phyloP scores from a whole-genome alignment of 1,140 invertebrate species.

The Thrips palmi region DNA sequence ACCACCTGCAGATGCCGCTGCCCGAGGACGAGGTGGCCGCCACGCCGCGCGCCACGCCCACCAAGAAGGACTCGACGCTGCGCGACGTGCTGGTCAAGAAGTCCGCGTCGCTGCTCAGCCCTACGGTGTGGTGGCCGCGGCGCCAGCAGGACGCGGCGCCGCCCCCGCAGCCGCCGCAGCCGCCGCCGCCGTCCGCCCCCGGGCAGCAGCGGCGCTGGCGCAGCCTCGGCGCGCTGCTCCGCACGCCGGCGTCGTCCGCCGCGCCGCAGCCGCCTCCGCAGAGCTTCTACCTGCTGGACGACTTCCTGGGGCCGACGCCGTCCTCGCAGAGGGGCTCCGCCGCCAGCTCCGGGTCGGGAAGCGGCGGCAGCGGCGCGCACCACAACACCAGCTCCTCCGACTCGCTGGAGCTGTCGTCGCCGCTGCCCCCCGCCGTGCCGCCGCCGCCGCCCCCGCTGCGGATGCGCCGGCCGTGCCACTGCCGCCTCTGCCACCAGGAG shows the following conservation, averaged over 20 bases:
- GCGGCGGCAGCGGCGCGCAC: neutral
- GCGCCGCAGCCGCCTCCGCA: conserved; percentile 7
- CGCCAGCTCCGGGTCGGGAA: conserved; percentile 1
- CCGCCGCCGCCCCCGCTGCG: conserved; percentile 15
- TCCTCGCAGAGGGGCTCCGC: conserved; percentile 11
- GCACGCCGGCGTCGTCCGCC: conserved; percentile 18
- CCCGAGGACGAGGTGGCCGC: conserved; percentile 17
- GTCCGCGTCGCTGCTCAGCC: conserved; percentile 25
- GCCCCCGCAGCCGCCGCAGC: conserved; percentile 16
- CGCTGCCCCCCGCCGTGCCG: conserved; percentile 15
- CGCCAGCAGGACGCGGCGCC: conserved; percentile 5
- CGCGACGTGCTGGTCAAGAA: conserved; percentile 22
- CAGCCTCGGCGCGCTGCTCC: conserved; percentile 28
- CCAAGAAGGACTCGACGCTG: conserved; percentile 24
- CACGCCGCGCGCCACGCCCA: conserved; percentile 13
- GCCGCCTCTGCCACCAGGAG: conserved; percentile 12
- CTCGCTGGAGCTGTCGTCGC: conserved; percentile 17
- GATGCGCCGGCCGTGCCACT: conserved; percentile 14
- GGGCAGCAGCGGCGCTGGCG: conserved; percentile 27
- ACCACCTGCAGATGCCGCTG: conserved; percentile 7
- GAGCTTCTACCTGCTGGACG: conserved; percentile 31
- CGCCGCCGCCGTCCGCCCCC: conserved; percentile 16
- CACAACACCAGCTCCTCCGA: conserved; percentile 15
- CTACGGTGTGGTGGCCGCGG: conserved; percentile 21
- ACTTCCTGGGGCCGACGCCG: conserved; percentile 28